A percentile compares a stretch with the other conserved stretches of the same genome.
These are phyloP conservation scores for Magallana ariakensis DNA, from an alignment of 1,140 invertebrate genomes.

Conservation along the genomic window DNA sequence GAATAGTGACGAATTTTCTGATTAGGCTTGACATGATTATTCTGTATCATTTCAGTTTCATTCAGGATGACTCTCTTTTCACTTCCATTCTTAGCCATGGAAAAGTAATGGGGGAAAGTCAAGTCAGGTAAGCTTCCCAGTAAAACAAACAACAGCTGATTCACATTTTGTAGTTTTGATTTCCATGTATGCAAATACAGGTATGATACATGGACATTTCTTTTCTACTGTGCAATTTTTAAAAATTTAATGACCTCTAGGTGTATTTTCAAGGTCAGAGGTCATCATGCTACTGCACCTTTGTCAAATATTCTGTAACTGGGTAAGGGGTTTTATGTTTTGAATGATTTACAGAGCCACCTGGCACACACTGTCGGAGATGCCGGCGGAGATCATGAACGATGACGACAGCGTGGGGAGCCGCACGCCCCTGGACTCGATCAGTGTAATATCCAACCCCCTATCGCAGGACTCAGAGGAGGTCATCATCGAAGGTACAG, in stretches of 20 bases:
- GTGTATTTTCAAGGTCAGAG: too few species aligned
- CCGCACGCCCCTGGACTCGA: not conserved
- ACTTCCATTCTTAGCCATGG: conserved; percentile 18
- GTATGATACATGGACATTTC: too few species aligned
- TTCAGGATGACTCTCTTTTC: not conserved
- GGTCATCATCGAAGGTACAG: not conserved
- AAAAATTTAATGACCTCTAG: too few species aligned
- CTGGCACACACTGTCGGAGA: not conserved
- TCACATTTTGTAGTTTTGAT: too few species aligned
- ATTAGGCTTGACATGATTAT: too few species aligned
- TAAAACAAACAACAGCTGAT: too few species aligned
- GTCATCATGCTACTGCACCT: too few species aligned
- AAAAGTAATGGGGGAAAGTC: not conserved
- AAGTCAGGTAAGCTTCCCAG: not conserved
- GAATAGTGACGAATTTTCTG: too few species aligned
- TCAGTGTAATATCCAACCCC: not conserved
- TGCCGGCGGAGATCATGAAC: not conserved
- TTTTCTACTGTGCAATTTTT: too few species aligned
- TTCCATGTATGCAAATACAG: too few species aligned
- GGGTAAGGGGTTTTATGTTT: not conserved
- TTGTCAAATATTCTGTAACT: too few species aligned
- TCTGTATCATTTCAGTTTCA: conserved; percentile 1
- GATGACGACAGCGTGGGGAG: not conserved
- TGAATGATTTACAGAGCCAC: not conserved
- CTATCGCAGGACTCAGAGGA: not conserved